Base-by-base conservation (phyloP, 2,888 invertebrate species). In the Microctonus aethiopoides region DNA sequence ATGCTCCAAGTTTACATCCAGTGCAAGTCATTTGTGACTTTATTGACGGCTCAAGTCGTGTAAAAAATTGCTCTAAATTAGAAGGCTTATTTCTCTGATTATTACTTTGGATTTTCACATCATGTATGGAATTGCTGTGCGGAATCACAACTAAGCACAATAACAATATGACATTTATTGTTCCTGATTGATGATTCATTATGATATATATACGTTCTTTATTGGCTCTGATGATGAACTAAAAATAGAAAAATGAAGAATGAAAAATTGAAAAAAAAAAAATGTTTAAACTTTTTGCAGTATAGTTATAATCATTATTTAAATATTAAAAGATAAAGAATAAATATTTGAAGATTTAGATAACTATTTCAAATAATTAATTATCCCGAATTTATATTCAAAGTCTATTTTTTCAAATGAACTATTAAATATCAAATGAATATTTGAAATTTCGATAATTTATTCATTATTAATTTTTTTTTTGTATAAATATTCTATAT, bases 21-120 rank as follows among this genome's bases (percentile, higher is more conserved):
- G 95, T 95, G 82, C 96, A 96, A 0, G 95, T 95, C 0, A 96
- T 95, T 86, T 92, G 94, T 0, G 95, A 95, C 93, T 95, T 93
- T n/a, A 96, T 93, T 59, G 95, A 95, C 78, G 95, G 95, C 87
- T 96, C 96, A 61, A 96, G 93, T 89, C 96, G 96, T 78, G 89
- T 89, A 66, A 93, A 92, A 0, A 96, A 95, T 88, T 95, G 95
- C 83, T 94, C 93, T 62, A 96, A 87, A 86, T 96, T 41, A 96
- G 88, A 64, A 96, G 87, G 82, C 93, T 93, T 70, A 95, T 87
- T 0, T 95, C 95, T 86, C 85, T 84, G 84, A 69, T 86, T 84
- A 22, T 78, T 83, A 57, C 75, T 73, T 13, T 76, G 77, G 32
- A 81, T 76, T 64, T 83, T 82, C 66, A 71, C 75, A 68, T 83